These are phyloP conservation scores for Acanthornis magna DNA, from an alignment of 2,797 vertebrate genomes.

Conservation along the genomic window DNA sequence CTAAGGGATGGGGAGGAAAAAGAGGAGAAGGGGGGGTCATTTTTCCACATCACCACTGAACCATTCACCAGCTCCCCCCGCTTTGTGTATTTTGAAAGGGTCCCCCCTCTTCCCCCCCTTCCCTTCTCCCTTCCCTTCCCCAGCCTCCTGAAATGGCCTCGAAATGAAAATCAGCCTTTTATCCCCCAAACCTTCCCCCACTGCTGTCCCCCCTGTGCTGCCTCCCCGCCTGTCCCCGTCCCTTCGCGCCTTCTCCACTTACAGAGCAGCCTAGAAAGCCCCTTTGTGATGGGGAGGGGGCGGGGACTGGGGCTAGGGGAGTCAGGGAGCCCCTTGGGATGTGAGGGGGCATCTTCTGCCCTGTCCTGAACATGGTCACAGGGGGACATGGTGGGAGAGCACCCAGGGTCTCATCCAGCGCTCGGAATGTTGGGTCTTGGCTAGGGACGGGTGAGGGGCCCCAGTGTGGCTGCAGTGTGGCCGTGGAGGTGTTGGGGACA, in stretches of 20 bases:
- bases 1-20: not conserved
- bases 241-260: slow-evolving; percentile 27
- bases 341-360: not conserved
- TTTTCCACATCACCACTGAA: slow-evolving; percentile 19
- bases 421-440: not conserved
- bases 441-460: not conserved
- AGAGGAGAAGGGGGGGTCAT: not conserved
- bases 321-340: not conserved
- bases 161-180: not conserved
- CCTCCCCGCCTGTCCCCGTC: not conserved
- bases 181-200: too few species aligned
- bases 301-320: not conserved
- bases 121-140: not conserved
- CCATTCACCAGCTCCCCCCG: not conserved
- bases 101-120: not conserved
- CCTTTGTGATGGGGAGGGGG: not conserved
- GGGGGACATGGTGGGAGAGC: not conserved
- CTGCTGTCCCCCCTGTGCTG: not conserved
- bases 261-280: slow-evolving; percentile 28
- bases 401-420: not conserved
- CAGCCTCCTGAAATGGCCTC: not conserved
- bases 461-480: not conserved
- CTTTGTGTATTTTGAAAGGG: slow-evolving; percentile 47
- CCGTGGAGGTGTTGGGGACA: not conserved
- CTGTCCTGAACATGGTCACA: accelerated